Evolutionary conservation across 37 sponge, comb jelly and placozoan species (phyloP), one percentile per base, ranked within the genome.

Genomic region (Hormiphora californensis): DNA sequence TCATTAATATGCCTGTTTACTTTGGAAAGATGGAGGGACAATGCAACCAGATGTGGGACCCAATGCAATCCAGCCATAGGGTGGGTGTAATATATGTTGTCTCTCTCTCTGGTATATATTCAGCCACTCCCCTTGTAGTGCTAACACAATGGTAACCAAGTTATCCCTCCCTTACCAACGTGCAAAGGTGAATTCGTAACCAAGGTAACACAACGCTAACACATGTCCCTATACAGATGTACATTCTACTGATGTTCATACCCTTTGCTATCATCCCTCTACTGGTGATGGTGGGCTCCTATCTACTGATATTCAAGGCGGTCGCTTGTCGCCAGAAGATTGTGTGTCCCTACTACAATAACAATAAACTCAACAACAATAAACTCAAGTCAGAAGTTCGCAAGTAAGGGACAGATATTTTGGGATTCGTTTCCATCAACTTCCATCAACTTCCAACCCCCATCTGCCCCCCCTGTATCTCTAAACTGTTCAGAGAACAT

Each of bases 161-260:
- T n/a, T n/a, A n/a, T n/a, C n/a, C n/a, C n/a, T n/a, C n/a, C n/a
- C n/a, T n/a, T n/a, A n/a, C n/a, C n/a, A n/a, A n/a, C n/a, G n/a
- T n/a, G n/a, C n/a, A n/a, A n/a, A n/a, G n/a, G n/a, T n/a, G n/a
- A n/a, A n/a, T n/a, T n/a, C n/a, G n/a, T n/a, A n/a, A n/a, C n/a
- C n/a, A n/a, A n/a, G n/a, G n/a, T n/a, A n/a, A n/a, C n/a, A n/a
- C n/a, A n/a, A n/a, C n/a, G n/a, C n/a, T n/a, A 65, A 17, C 34
- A 25, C 12, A 17, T 12, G 12, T 46, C 51, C 8, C 51, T 46
- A n/a, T 33, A 43, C 81, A 73, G 81, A 73, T 73, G 4, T 73
- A 73, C 81, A 73, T 73, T 43, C 23, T 73, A 4, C 40, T 73
- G 81, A 73, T 73, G 81, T 73, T 73, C 38, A 73, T 73, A 21